Evolutionary conservation across 1,140 invertebrate species (phyloP).

Genomic region (Cotesia vestalis): DNA sequence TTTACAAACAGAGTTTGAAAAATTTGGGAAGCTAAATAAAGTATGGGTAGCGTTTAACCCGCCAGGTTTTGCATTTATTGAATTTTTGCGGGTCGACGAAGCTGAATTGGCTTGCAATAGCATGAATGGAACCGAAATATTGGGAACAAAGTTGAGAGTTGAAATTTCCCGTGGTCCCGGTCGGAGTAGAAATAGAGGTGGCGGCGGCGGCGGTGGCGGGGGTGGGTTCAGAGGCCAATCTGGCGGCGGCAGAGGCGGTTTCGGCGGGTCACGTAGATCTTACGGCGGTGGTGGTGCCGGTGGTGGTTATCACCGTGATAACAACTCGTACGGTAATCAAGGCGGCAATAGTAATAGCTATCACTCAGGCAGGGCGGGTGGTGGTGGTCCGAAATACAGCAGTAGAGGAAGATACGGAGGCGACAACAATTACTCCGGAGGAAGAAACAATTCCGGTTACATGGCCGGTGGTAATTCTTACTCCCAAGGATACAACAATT

Average conservation of each 20-base stretch:
- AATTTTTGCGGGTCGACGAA: constrained; percentile 95
- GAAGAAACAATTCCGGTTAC: no score
- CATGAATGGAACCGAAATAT: constrained; percentile 86
- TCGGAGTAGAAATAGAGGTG: constrained; percentile 66
- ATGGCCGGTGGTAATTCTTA: constrained; percentile 51
- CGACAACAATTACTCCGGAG: no score
- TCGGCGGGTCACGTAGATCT: constrained; percentile 55
- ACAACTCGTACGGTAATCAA: no score
- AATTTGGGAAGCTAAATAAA: constrained; percentile 92
- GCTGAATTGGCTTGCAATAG: constrained; percentile 92
- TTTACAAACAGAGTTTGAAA: constrained; percentile 83
- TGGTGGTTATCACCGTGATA: constrained; percentile 57
- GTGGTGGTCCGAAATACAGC: no score
- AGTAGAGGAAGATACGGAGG: no score
- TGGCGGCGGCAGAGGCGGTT: constrained; percentile 56
- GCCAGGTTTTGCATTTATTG: constrained; percentile 97
- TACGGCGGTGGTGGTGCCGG: constrained; percentile 61
- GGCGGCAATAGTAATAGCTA: constrained; percentile 41
- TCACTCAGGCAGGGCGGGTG: constrained; percentile 36
- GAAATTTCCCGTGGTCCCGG: constrained; percentile 82
- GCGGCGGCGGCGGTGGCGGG: constrained; percentile 66
- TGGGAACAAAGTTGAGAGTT: constrained; percentile 82
- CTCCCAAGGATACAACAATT: constrained; percentile 53
- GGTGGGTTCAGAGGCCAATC: constrained; percentile 64
- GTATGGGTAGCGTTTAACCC: constrained; percentile 96